Base-by-base conservation (phyloP, 2,888 invertebrate genomes). In the Pocota personata region DNA sequence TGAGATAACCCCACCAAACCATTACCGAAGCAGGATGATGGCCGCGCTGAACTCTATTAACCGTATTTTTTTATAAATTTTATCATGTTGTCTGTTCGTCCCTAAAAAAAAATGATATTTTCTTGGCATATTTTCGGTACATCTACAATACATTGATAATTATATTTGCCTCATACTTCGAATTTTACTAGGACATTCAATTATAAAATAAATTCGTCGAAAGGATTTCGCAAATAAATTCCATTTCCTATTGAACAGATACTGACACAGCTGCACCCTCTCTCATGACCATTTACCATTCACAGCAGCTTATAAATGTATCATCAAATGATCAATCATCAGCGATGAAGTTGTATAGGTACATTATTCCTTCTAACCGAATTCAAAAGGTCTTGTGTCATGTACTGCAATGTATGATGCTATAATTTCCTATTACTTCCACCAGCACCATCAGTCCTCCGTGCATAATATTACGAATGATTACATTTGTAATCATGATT, bases 251-350 rank as follows among this genome's bases (percentile, higher is more conserved):
- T 16, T 32, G 16, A 32, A 37, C 37, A 40, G 58, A 58, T 58
- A 58, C 40, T 21, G 35, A 24, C 37, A 58, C 58, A 58, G 12
- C 16, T 57, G 16, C 35, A 57, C 19, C 32, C 32, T 8, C 32
- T 32, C 32, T 8, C 7, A 32, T 2, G 8, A 10, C 32, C 7
- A 57, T 57, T 37, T 35, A 24, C 6, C 58, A 19, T 57, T 57
- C 58, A n/a, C 58, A 37, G 58, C 58, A n/a, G 35, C 37, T 35
- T 35, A 58, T 58, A 58, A 58, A 58, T 58, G 58, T 58, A 58
- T 40, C 58, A 58, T 40, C 58, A 58, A 58, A 58, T 58, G 58
- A 58, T 58, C 58, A 58, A 58, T 58, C 58, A 58, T 37, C 58
- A 58, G 21, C 58, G 58, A 58, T 16, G 58, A 21, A 40, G 58